These are phyloP conservation scores for Oxystoma pomonae DNA, from an alignment of 2,888 invertebrate species.

Conservation along the genomic window DNA sequence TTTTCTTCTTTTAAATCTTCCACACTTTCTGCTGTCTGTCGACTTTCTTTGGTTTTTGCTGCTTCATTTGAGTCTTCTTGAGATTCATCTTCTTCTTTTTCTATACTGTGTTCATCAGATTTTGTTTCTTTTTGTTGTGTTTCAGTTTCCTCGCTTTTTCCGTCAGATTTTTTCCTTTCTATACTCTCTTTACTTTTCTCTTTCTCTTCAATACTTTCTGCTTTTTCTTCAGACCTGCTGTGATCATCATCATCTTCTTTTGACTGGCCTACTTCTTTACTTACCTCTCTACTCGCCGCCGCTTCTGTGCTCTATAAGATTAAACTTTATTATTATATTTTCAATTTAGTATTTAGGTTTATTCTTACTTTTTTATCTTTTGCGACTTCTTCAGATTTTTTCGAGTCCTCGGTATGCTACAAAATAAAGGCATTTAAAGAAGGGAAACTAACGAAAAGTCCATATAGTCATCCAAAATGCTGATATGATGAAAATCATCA, in stretches of 20 bases:
- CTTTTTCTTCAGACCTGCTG: conserved; percentile 29
- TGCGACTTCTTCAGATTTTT: too few relatives aligned
- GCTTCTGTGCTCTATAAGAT: neutral
- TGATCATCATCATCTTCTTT: conserved; percentile 19
- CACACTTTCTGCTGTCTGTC: neutral
- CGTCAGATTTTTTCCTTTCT: conserved; percentile 9
- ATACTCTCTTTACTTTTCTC: conserved; percentile 24
- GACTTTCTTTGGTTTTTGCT: conserved; percentile 21
- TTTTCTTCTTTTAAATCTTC: conserved; percentile 2
- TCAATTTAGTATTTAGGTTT: too few relatives aligned
- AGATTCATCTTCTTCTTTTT: conserved; percentile 24
- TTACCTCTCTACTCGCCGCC: neutral
- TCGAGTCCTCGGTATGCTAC: too few relatives aligned
- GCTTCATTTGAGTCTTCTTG: conserved; percentile 12
- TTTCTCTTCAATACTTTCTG: conserved; percentile 18
- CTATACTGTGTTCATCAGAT: conserved; percentile 15
- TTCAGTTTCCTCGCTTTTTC: conserved; percentile 18
- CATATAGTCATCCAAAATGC: too few relatives aligned
- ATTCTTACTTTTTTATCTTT: too few relatives aligned
- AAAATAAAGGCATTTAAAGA: too few relatives aligned
- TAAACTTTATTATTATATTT: too few relatives aligned
- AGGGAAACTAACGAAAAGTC: too few relatives aligned
- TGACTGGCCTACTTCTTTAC: neutral
- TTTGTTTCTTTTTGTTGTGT: conserved; percentile 31
- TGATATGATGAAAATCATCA: too few relatives aligned